These are phyloP conservation scores for Caenorhabditis inopinata DNA, from an alignment of 1,140 invertebrate genomes.

Conservation along the genomic window DNA sequence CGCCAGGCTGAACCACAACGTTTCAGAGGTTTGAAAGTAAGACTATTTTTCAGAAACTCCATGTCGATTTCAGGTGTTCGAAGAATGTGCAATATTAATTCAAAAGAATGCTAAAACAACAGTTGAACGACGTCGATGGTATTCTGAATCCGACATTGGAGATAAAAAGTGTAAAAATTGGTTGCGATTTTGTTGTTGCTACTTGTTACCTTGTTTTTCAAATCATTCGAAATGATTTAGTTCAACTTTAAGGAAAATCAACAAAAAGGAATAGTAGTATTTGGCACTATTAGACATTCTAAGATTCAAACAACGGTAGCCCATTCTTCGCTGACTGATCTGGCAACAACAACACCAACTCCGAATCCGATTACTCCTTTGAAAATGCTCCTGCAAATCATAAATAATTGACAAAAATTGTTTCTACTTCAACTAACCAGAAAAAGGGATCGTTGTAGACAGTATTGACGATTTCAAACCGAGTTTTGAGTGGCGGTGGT, in stretches of 20 bases:
- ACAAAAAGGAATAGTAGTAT: background rate
- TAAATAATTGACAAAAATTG: background rate
- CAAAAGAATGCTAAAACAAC: background rate
- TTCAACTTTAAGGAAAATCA: background rate
- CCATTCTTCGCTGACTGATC: conserved; percentile 44
- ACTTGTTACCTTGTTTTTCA: background rate
- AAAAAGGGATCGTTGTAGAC: conserved; percentile 47
- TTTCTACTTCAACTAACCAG: too few relatives aligned
- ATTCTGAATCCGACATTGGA: conserved; percentile 1
- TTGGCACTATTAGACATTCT: background rate
- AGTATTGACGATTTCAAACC: conserved; percentile 41
- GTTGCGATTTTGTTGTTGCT: conserved; percentile 17
- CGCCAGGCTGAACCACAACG: background rate
- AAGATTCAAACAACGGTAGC: conserved; percentile 4
- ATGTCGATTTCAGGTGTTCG: background rate
- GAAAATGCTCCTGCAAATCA: conserved; percentile 37
- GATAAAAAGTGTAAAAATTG: conserved; percentile 32
- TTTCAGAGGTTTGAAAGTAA: background rate
- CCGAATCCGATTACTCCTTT: conserved; percentile 43
- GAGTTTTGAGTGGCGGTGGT: conserved; percentile 19
- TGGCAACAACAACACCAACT: conserved; percentile 36
- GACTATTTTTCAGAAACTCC: too few relatives aligned
- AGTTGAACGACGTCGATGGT: background rate
- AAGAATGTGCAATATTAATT: background rate
- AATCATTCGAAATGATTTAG: background rate